Percentiles rank a stretch among this genome's conserved stretches.
Evolutionary conservation across 2,797 vertebrate genomes (phyloP).

Genomic region (Prionace glauca): DNA sequence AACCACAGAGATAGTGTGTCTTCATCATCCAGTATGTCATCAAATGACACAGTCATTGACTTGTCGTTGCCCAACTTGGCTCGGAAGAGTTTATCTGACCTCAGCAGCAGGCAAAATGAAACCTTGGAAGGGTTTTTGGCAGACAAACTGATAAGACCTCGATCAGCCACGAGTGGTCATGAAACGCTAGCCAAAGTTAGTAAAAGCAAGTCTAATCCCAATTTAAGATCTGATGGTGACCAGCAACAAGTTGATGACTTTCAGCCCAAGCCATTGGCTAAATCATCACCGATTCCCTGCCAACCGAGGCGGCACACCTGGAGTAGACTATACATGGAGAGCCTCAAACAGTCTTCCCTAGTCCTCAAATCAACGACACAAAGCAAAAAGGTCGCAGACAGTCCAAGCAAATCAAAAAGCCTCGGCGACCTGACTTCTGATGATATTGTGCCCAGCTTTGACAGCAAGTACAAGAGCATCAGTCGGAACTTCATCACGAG

Average conservation of each 20-base stretch:
- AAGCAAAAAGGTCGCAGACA: slow-evolving; percentile 42
- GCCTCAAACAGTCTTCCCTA: slow-evolving; percentile 62
- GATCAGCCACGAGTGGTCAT: slow-evolving; percentile 47
- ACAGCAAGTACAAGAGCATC: slow-evolving; percentile 78
- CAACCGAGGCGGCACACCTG: slow-evolving; percentile 66
- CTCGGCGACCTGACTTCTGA: slow-evolving; percentile 88
- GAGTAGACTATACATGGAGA: slow-evolving; percentile 76
- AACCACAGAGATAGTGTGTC: slow-evolving; percentile 79
- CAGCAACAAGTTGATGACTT: slow-evolving; percentile 51
- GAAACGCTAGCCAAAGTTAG: slow-evolving; percentile 54
- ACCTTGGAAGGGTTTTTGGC: slow-evolving; percentile 47
- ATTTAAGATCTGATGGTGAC: slow-evolving; percentile 59
- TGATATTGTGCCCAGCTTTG: slow-evolving; percentile 74
- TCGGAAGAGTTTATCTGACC: slow-evolving; percentile 64
- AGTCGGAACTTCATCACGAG: slow-evolving; percentile 69
- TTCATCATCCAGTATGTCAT: slow-evolving; percentile 89
- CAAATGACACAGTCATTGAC: slow-evolving; percentile 85
- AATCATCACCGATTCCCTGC: neutral
- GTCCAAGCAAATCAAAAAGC: slow-evolving; percentile 79
- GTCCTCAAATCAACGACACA: slow-evolving; percentile 47
- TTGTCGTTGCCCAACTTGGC: slow-evolving; percentile 76
- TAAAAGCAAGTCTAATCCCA: slow-evolving; percentile 89
- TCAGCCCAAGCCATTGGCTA: slow-evolving; percentile 57
- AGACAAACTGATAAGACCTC: slow-evolving; percentile 51
- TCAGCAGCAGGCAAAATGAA: slow-evolving; percentile 50